A percentile compares a stretch with the other conserved stretches of the same genome.
Evolutionary conservation across 2,888 invertebrate genomes (phyloP).

Genomic region (Erebia epiphron): DNA sequence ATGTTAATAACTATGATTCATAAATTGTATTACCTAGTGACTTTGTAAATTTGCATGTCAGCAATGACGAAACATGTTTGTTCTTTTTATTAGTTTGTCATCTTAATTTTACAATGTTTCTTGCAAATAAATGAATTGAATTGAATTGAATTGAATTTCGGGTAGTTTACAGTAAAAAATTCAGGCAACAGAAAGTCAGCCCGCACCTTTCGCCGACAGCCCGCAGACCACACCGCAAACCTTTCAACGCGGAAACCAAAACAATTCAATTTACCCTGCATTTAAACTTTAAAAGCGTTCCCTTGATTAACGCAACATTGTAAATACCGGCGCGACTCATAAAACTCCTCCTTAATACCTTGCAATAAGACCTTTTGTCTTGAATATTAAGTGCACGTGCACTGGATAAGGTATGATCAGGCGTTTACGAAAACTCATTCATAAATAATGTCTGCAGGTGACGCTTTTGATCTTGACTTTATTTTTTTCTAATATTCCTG

Average conservation of each 20-base stretch:
- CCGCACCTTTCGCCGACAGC: conserved; percentile 43
- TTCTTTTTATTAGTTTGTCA: too few species aligned
- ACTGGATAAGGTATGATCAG: conserved; percentile 20
- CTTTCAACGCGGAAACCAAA: conserved; percentile 48
- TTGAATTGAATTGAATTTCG: too few species aligned
- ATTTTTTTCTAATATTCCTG: conserved; percentile 51
- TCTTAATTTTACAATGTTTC: too few species aligned
- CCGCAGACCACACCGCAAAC: conserved; percentile 48
- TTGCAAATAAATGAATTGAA: too few species aligned
- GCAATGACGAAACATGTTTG: too few species aligned
- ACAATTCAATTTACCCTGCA: conserved; percentile 62
- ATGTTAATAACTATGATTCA: too few species aligned
- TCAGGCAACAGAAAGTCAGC: conserved; percentile 38
- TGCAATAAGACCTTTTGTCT: conserved; percentile 17
- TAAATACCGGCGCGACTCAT: conserved; percentile 13
- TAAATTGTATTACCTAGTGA: too few species aligned
- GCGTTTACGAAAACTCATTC: conserved; percentile 48
- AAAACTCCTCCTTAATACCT: conserved; percentile 27
- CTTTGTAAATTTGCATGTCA: too few species aligned
- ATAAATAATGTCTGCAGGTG: conserved; percentile 53
- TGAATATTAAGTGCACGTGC: conserved; percentile 18
- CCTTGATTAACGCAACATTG: conserved; percentile 44
- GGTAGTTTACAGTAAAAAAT: conserved; percentile 5
- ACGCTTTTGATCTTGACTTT: conserved; percentile 55
- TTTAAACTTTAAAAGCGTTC: conserved; percentile 56